Conservation (phyloP, 2,888 invertebrate genomes). For the Colletes collaris region DNA sequence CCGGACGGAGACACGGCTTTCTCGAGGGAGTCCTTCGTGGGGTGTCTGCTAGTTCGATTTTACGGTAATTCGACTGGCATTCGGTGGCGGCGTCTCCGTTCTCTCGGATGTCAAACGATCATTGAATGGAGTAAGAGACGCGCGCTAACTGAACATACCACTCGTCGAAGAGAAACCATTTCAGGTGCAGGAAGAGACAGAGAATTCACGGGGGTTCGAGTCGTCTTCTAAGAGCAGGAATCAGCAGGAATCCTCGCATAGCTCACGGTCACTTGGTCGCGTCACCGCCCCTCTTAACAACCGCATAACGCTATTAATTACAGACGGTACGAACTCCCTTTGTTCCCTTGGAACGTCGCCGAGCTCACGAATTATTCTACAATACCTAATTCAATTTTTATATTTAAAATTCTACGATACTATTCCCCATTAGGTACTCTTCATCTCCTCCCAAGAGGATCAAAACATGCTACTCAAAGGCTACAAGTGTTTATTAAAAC, state of each 20-base stretch:
- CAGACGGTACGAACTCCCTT: conserved; percentile 30
- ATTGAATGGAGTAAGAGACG: conserved; percentile 57
- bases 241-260: conserved; percentile 59
- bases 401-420: too few relatives aligned
- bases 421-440: too few relatives aligned
- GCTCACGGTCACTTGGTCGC: conserved; percentile 54
- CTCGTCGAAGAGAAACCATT: conserved; percentile 1
- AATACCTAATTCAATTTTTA: too few relatives aligned
- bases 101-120: conserved; percentile 71
- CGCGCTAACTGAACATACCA: conserved; percentile 30
- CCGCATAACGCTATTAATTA: conserved; percentile 63
- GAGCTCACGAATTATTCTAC: too few relatives aligned
- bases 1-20: conserved; percentile 56
- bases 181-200: conserved; percentile 6
- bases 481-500: too few relatives aligned
- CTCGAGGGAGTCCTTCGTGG: conserved; percentile 51
- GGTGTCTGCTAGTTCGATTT: conserved; percentile 70
- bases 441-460: too few relatives aligned
- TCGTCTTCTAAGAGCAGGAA: conserved; percentile 54
- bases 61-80: conserved; percentile 71
- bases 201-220: conserved; percentile 57
- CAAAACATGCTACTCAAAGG: too few relatives aligned
- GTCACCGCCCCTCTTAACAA: conserved; percentile 54
- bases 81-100: conserved; percentile 62
- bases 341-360: too few relatives aligned